Evolutionary conservation across 2,888 invertebrate species (phyloP).

Genomic region (Drosophila subquinaria): DNA sequence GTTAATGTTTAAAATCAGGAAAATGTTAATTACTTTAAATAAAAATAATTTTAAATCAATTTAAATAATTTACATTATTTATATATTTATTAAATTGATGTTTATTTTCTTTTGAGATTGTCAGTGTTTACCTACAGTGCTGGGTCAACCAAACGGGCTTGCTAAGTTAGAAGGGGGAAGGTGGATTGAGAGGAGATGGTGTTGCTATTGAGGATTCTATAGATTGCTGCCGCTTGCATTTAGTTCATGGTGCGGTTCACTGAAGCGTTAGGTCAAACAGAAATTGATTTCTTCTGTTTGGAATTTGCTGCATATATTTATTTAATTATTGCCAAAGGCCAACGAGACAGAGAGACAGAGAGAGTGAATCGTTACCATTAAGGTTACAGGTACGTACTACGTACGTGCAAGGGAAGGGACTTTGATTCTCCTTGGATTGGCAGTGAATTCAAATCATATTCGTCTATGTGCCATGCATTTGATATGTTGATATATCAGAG

Average conservation of each 20-base stretch:
- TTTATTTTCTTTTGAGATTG: not conserved
- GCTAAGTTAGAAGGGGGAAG: not conserved
- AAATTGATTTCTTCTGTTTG: conserved; percentile 68
- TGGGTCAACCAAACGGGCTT: not conserved
- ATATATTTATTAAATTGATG: no score
- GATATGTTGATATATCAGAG: conserved; percentile 21
- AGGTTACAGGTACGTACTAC: not conserved
- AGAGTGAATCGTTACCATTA: conserved; percentile 16
- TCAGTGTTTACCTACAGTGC: not conserved
- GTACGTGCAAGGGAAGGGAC: not conserved
- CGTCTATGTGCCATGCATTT: conserved; percentile 9
- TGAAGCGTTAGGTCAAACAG: conserved; percentile 70
- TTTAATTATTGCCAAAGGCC: conserved; percentile 35
- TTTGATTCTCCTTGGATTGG: not conserved
- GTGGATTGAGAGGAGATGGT: not conserved
- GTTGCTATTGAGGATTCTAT: conserved; percentile 20
- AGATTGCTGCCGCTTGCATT: conserved; percentile 45
- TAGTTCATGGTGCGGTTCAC: conserved; percentile 56
- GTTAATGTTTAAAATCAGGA: not conserved
- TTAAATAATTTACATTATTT: not conserved
- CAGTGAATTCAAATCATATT: conserved; percentile 21
- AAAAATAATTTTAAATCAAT: no score
- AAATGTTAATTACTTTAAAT: no score
- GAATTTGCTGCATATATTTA: conserved; percentile 40
- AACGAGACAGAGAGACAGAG: not conserved